Evolutionary conservation across 1,140 invertebrate species (phyloP).

Genomic region (Cydia amplana): DNA sequence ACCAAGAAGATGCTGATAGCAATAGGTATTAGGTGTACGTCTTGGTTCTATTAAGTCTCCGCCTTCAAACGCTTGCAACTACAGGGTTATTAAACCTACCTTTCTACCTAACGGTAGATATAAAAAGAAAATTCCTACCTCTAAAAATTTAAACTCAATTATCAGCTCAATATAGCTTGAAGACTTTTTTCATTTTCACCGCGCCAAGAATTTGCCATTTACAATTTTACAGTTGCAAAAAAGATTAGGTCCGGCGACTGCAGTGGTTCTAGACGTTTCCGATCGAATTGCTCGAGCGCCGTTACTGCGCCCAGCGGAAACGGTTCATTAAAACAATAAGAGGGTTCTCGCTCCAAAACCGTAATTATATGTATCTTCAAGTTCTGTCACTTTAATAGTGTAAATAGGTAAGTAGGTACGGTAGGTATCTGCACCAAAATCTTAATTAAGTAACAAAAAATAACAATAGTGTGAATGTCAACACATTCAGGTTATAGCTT

Average conservation of each 20-base stretch:
- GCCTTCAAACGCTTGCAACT: too few relatives aligned
- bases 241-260: slow-evolving; percentile 3
- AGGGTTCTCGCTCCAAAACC: not conserved
- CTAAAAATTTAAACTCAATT: not conserved
- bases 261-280: slow-evolving; percentile 6
- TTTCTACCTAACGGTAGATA: too few relatives aligned
- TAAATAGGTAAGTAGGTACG: too few relatives aligned
- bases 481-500: not conserved
- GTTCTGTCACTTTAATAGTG: not conserved
- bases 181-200: not conserved
- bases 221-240: slow-evolving; percentile 14
- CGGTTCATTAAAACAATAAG: slow-evolving; percentile 12
- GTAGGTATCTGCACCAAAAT: not conserved
- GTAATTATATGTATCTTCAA: not conserved
- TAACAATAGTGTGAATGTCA: slow-evolving; percentile 13
- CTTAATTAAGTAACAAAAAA: slow-evolving; percentile 3
- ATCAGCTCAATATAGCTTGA: not conserved
- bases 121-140: too few relatives aligned
- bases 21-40: too few relatives aligned
- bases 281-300: slow-evolving; percentile 1
- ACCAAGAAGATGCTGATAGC: too few relatives aligned
- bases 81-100: too few relatives aligned
- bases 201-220: not conserved
- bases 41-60: too few relatives aligned
- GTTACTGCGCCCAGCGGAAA: slow-evolving; percentile 15